phyloP scores from a whole-genome alignment of 2,113 vertebrate species.

The Xyrauchen texanus region DNA sequence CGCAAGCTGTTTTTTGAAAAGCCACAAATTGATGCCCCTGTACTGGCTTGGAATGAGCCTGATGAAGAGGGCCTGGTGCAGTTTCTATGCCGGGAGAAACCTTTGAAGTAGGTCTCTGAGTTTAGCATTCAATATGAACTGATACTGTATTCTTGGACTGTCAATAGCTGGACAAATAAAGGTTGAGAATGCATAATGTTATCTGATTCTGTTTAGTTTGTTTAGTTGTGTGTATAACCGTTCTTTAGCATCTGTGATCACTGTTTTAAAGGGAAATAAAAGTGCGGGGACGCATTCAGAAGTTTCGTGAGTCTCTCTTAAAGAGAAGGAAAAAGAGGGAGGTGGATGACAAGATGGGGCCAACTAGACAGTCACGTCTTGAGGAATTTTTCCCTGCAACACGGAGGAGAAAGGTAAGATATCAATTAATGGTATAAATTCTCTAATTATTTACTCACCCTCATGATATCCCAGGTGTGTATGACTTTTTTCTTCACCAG shows the following conservation, averaged over 20 bases:
- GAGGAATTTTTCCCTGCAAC: conserved; percentile 71
- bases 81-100: conserved; percentile 68
- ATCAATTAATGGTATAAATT: neutral
- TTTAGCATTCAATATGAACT: too few species aligned
- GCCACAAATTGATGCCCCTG: conserved; percentile 3
- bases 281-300: conserved; percentile 68
- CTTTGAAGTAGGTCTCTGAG: conserved; percentile 66
- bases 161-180: too few species aligned
- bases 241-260: neutral
- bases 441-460: too few species aligned
- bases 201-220: neutral
- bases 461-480: too few species aligned
- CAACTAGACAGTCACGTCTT: conserved; percentile 64
- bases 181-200: neutral
- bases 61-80: conserved; percentile 75
- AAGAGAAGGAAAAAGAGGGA: conserved; percentile 61
- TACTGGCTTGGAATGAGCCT: conserved; percentile 73
- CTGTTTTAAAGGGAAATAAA: conserved; percentile 62
- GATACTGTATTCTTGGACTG: too few species aligned
- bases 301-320: conserved; percentile 61
- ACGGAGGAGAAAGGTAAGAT: conserved; percentile 63
- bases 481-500: too few species aligned
- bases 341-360: conserved; percentile 49
- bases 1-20: conserved; percentile 73
- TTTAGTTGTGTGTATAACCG: neutral